Evolutionary conservation across 64 coral and sea anemone species (phyloP), one percentile per base, ranked within the genome.

Genomic region (Porites australiensis): DNA sequence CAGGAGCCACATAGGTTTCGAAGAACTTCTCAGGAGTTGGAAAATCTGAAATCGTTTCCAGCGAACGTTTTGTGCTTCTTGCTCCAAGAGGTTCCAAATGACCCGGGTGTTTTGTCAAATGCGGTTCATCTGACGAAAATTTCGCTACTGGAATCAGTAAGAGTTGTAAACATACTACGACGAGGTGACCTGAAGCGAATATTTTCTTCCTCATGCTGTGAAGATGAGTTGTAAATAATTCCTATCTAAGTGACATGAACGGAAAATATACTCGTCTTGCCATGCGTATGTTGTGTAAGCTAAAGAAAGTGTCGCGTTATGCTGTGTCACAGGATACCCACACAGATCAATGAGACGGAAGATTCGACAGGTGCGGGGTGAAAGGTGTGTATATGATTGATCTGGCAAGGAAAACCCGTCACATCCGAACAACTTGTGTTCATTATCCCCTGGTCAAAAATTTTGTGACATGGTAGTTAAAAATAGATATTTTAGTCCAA

Each of bases 51-150:
- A 98, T 83, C 43, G 78, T 63, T 91, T 95, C 77, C 8, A 98
- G 20, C 0, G 70, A 90, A 51, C 77, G 64, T 85, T 96, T 94
- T 60, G 70, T 44, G 50, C 87, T 96, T 53, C 66, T 83, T 16
- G 97, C 80, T 21, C 91, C 97, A 13, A 98, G 81, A 10, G 97
- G 97, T 13, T 98, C 91, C 9, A 98, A 48, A 88, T 98, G 97
- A 14, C 97, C 97, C 2, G 94, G 91, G 46, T 20, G 44, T 73
- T 80, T 89, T 0, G 79, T 58, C 6, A 86, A 84, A 58, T 78
- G 79, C 2, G 64, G 81, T 2, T 89, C 85, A 57, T 88, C 44
- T 4, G 61, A 8, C 46, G 83, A 75, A 21, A 83, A 43, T 68
- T 83, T 44, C 48, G 89, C 89, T 4, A 68, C 44, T 13, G 81